Evolutionary conservation across 2,113 vertebrate species (phyloP).

Genomic region (Vulpes vulpes): DNA sequence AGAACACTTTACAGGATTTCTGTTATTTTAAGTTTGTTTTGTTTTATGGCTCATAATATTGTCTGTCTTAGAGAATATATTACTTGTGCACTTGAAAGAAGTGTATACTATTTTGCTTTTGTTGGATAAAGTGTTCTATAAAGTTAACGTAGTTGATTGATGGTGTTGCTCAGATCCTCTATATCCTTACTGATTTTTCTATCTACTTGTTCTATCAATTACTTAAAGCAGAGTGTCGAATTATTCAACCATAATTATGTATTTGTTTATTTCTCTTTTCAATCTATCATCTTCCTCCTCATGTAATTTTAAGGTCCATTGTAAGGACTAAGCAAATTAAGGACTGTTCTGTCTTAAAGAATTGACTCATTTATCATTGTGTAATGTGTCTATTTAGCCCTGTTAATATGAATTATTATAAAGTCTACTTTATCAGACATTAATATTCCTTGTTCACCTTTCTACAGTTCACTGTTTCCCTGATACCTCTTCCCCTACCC

Average conservation of each 20-base stretch:
- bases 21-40: conserved; percentile 1
- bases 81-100: background rate
- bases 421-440: background rate
- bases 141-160: background rate
- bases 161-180: background rate
- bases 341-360: background rate
- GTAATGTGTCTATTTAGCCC: background rate
- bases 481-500: background rate
- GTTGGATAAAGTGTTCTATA: background rate
- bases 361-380: background rate
- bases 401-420: conserved; percentile 15
- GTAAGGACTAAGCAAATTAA: background rate
- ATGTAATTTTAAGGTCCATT: background rate
- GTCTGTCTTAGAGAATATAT: background rate
- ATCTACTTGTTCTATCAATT: background rate
- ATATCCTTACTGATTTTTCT: background rate
- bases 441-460: background rate
- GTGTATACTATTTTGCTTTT: background rate
- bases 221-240: background rate
- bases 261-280: background rate
- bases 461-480: background rate
- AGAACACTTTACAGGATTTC: background rate
- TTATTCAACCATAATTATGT: background rate
- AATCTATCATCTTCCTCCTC: background rate
- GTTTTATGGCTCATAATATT: background rate